Evolutionary conservation across 2,113 vertebrate genomes (phyloP).

Genomic region (Rattus rattus): DNA sequence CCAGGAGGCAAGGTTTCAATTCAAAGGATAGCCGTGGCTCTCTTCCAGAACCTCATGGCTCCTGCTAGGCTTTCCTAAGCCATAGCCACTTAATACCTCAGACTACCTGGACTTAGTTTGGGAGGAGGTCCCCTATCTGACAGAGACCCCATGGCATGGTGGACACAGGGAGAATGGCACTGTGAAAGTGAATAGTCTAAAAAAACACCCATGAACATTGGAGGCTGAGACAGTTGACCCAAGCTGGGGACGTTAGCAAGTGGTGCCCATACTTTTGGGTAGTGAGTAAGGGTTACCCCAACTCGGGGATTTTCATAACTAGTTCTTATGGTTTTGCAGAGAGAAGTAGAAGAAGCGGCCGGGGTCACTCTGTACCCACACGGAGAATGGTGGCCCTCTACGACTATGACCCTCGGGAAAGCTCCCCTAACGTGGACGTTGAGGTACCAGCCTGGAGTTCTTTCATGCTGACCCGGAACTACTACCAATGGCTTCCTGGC

Average conservation of each 20-base stretch:
- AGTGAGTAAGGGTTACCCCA: not conserved
- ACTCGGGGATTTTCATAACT: not conserved
- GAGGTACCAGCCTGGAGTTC: conserved; percentile 88
- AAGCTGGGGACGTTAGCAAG: not conserved
- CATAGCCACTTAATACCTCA: not conserved
- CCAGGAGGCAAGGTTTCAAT: not conserved
- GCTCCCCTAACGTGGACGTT: conserved; percentile 97
- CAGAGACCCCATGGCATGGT: not conserved
- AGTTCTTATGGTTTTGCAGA: conserved; percentile 84
- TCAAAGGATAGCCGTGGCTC: not conserved
- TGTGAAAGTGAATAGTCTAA: not conserved
- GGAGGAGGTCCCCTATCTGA: not conserved
- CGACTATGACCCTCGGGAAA: conserved; percentile 96
- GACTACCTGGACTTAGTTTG: not conserved
- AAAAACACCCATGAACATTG: not conserved
- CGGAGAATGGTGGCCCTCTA: conserved; percentile 97
- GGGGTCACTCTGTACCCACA: conserved; percentile 87
- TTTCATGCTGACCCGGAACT: not conserved
- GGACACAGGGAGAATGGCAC: not conserved
- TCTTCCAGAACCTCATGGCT: not conserved
- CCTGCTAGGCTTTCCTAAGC: not conserved
- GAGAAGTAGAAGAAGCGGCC: conserved; percentile 89
- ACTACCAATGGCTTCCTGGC: not conserved
- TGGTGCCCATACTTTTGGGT: not conserved
- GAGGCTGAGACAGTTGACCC: not conserved